Base-by-base conservation (phyloP, 2,888 invertebrate genomes). In the Ferrisia virgata region DNA sequence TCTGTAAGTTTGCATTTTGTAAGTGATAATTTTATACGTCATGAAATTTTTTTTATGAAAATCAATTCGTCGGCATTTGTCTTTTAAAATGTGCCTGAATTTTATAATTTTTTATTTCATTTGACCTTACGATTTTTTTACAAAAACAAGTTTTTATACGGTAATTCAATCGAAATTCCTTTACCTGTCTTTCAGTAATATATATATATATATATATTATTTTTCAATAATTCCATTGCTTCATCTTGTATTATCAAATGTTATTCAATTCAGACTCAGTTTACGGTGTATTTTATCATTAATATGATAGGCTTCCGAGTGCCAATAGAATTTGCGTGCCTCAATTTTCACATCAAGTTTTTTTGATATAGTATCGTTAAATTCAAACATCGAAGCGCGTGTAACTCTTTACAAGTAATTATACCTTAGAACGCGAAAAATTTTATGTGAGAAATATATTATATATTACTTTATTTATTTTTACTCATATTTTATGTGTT, bases 381-480 rank as follows among this genome's bases (percentile, higher is more conserved):
- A 64, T 64, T 28, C 28, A 28, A 64, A 64, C 31, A 28, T 64
- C 28, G 28, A 28, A 64, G 13, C 28, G 64, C 28, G 64, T 28
- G 64, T 28, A 64, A 64, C 28, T 64, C 28, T 64, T 64, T 53
- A 53, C 22, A 53, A 18, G 53, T 53, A 53, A 25, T 28, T 28
- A 64, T 28, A 64, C 31, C 64, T 64, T 28, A 64, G 28, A 64
- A 15, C 11, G 15, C 15, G 28, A 28, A 28, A 28, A 64, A 53
- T 40, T 53, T 53, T 47, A 53, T 31, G 53, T 40, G 39, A 33
- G 31, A 28, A 80, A 33, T n/a, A 22, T 47, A 33, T 80, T n/a
- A 18, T 80, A n/a, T 47, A 80, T 53, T n/a, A 33, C n/a, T n/a
- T 80, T 28, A 80, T 80, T 53, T 47, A 28, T 15, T 64, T 64